phyloP scores from a whole-genome alignment of 2,113 vertebrate genomes.

The Petrocephalus microphthalmus region DNA sequence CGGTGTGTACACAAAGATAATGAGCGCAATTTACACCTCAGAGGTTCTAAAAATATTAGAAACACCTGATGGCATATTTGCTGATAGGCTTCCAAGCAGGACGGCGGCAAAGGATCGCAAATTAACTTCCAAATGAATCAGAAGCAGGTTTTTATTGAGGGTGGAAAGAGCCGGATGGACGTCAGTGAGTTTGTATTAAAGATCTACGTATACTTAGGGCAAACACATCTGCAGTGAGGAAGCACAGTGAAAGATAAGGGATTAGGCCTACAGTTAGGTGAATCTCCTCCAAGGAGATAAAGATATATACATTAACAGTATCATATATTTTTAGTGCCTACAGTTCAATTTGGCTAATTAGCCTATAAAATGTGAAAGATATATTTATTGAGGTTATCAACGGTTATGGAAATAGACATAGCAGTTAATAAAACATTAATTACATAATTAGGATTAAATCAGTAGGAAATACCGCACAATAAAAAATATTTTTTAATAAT shows the following conservation, averaged over 20 bases:
- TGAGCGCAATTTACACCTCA: neutral
- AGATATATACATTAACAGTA: constrained; percentile 29
- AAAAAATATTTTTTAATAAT: neutral
- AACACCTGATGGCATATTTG: constrained; percentile 3
- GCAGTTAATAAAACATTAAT: constrained; percentile 39
- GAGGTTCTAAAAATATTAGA: neutral
- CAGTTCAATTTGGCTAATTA: constrained; percentile 32
- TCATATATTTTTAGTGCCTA: constrained; percentile 24
- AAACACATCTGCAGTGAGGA: neutral
- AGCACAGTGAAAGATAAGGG: neutral
- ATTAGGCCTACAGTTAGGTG: neutral
- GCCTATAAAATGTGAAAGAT: constrained; percentile 26
- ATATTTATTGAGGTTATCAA: constrained; percentile 26
- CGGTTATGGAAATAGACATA: constrained; percentile 12
- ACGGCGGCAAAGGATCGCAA: neutral
- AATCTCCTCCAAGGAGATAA: neutral
- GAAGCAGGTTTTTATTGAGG: neutral
- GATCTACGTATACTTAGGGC: neutral
- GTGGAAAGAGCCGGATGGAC: neutral
- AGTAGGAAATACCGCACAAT: neutral
- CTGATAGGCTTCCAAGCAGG: neutral
- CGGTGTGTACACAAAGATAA: neutral
- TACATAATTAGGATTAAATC: constrained; percentile 22
- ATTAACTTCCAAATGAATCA: neutral
- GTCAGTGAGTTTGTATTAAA: neutral